Evolutionary conservation across 2,113 vertebrate genomes (phyloP), one percentile per base, ranked within the genome.

Genomic region (Anguilla rostrata): DNA sequence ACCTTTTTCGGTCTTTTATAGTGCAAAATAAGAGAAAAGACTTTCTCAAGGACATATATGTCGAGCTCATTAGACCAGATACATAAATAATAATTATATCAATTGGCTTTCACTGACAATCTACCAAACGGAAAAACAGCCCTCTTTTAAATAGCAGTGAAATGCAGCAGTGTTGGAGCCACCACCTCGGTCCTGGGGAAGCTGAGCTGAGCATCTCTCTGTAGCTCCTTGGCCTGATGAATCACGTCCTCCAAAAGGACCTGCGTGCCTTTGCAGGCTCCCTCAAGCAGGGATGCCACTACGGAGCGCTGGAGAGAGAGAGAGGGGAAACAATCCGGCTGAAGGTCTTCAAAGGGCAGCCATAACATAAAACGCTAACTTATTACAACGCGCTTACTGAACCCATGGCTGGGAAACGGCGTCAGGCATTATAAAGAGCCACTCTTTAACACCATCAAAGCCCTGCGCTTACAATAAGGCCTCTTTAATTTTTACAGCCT

Each of bases 161-260:
- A 75, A 71, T 71, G 26, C 63, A 3, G 63, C 9, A 80, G 34
- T 34, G 39, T 40, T 40, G 16, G 49, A 71, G 75, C 60, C 26
- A 84, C 40, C 89, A 99, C 98, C 93, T 96, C 92, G 87, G 93
- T 93, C 79, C 90, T 94, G 78, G 96, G 91, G 84, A 84, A 39
- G n/a, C 89, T 91, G 82, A 94, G 91, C 84, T 91, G 83, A 60
- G 97, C 93, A 12, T 96, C 93, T 81, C 90, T 92, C 79, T 94
- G 92, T 88, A 97, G 94, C 15, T 88, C 92, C 86, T 89, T 91
- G 80, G 93, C 88, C 88, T 94, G 93, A 39, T 89, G 93, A 49
- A 96, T 89, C 40, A 94, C 94, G 1, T 93, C 91, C 71, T 95
- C 92, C 22, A 97, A 60, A 0, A 99, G 95, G 79, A 92, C 94